phyloP scores from a whole-genome alignment of 2,888 invertebrate genomes.

The Cetonia aurata region DNA sequence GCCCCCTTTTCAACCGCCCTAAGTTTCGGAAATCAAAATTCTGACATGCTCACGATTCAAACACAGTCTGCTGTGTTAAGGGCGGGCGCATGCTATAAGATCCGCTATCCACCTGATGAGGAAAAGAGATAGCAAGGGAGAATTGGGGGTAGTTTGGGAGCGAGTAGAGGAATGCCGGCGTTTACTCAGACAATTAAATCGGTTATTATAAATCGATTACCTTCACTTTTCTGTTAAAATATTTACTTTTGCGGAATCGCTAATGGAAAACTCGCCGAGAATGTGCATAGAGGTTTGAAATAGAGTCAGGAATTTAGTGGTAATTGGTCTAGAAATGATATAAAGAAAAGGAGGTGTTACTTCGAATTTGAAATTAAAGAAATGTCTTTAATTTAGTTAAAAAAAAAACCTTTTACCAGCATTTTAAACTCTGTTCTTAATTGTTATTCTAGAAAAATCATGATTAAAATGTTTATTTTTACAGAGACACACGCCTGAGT shows the following conservation, averaged over 20 bases:
- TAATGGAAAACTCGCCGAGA: not conserved
- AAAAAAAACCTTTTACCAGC: too few relatives aligned
- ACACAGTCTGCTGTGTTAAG: not conserved
- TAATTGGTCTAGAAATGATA: too few relatives aligned
- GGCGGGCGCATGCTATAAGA: not conserved
- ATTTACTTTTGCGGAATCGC: conserved; percentile 22
- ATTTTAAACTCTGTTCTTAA: too few relatives aligned
- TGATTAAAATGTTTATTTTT: too few relatives aligned
- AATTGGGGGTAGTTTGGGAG: conserved; percentile 4
- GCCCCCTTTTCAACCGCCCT: too few relatives aligned
- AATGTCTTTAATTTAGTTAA: too few relatives aligned
- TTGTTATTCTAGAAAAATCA: too few relatives aligned
- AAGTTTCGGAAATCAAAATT: conserved; percentile 5
- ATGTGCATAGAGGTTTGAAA: not conserved
- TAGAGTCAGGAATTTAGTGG: not conserved
- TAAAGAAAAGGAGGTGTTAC: too few relatives aligned
- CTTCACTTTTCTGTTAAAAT: conserved; percentile 39
- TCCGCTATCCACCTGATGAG: not conserved
- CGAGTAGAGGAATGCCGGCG: not conserved
- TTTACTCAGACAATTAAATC: conserved; percentile 38
- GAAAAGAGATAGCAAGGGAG: not conserved
- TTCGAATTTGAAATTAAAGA: too few relatives aligned
- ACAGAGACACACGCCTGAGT: too few relatives aligned
- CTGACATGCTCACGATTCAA: conserved; percentile 5
- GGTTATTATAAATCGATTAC: conserved; percentile 38